Conservation (phyloP, 2,797 vertebrate species). For the Cuniculus paca region DNA sequence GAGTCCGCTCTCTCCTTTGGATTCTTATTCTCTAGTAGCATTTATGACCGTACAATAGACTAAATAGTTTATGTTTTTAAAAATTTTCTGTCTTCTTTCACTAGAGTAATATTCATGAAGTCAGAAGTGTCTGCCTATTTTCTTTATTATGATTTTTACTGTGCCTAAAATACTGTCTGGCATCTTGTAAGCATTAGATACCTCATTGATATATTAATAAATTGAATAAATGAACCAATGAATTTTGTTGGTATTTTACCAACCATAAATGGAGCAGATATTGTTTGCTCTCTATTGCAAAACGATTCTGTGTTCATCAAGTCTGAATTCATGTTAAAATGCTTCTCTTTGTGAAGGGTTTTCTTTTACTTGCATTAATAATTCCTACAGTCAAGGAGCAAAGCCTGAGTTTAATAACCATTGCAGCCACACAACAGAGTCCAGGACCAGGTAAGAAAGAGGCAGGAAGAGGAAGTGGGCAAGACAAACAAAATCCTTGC, state of each 20-base stretch:
- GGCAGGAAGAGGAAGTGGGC: background rate
- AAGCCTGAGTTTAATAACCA: background rate
- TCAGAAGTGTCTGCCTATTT: background rate
- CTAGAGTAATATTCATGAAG: background rate
- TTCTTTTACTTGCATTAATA: background rate
- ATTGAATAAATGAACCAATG: background rate
- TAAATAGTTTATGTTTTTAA: background rate
- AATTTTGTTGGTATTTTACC: background rate
- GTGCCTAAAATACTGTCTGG: background rate
- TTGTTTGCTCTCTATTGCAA: background rate
- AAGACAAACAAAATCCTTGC: background rate
- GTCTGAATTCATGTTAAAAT: background rate
- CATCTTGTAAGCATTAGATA: background rate
- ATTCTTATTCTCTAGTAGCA: background rate
- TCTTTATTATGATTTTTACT: background rate
- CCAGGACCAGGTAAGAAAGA: background rate
- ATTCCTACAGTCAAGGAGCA: background rate
- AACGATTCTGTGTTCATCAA: background rate
- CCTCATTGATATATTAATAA: background rate
- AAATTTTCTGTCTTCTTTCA: conserved; percentile 1
- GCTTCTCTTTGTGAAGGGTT: background rate
- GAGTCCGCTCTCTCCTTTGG: background rate
- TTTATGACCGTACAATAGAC: background rate
- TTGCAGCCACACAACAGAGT: background rate
- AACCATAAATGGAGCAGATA: background rate